These are phyloP conservation scores for Neoitamus cyanurus DNA, from an alignment of 2,888 invertebrate species.

Conservation along the genomic window DNA sequence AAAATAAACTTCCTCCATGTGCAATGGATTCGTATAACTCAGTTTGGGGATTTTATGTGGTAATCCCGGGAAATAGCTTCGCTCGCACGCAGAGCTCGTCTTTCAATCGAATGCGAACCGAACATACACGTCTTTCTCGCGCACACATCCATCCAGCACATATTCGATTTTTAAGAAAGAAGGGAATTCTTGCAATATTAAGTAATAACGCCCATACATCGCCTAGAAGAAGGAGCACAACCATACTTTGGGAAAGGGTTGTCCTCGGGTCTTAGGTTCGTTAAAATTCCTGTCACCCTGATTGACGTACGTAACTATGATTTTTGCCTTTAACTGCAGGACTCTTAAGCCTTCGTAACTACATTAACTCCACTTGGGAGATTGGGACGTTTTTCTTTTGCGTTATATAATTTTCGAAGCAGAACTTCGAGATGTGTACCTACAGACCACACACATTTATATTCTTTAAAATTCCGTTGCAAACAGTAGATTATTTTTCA, in stretches of 20 bases:
- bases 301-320: not conserved
- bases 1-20: slow-evolving; percentile 30
- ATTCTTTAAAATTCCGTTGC: too few relatives aligned
- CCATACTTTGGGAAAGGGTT: not conserved
- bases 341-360: too few relatives aligned
- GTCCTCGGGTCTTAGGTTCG: not conserved
- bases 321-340: too few relatives aligned
- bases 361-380: too few relatives aligned
- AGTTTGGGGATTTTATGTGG: slow-evolving; percentile 34
- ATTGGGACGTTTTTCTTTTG: too few relatives aligned
- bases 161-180: not conserved
- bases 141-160: not conserved
- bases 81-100: not conserved
- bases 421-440: too few relatives aligned
- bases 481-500: too few relatives aligned
- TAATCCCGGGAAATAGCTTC: slow-evolving; percentile 10
- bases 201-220: not conserved
- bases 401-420: too few relatives aligned
- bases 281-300: not conserved
- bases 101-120: not conserved
- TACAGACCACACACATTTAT: too few relatives aligned
- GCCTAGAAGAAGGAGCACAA: not conserved
- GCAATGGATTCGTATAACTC: slow-evolving; percentile 14
- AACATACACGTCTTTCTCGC: not conserved
- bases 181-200: not conserved